These are phyloP conservation scores for Meloe dianella DNA, from an alignment of 2,888 invertebrate species.

Conservation along the genomic window DNA sequence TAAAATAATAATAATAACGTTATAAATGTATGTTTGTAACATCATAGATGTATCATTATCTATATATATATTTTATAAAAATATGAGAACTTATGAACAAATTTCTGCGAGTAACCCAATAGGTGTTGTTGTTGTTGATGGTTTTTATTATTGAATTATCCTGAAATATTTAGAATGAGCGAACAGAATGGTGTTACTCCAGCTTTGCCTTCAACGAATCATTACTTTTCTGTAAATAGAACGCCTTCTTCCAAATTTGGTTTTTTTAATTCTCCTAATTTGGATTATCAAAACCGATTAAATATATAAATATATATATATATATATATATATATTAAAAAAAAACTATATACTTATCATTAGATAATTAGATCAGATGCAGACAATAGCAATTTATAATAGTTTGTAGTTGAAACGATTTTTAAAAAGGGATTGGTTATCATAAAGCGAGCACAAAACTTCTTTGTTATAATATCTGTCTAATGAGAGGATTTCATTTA, in stretches of 20 bases:
- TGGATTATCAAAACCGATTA: not conserved
- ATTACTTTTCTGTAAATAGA: constrained; percentile 31
- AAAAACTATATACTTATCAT: constrained; percentile 11
- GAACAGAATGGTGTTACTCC: constrained; percentile 29
- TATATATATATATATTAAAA: no score
- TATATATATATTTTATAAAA: constrained; percentile 41
- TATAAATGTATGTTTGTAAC: constrained; percentile 46
- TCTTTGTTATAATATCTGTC: not conserved
- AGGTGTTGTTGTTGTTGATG: not conserved
- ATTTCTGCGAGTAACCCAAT: not conserved
- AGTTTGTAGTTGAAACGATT: constrained; percentile 41
- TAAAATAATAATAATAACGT: constrained; percentile 24
- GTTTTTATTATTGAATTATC: not conserved
- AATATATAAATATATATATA: no score
- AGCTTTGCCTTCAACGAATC: constrained; percentile 37
- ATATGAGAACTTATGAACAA: not conserved
- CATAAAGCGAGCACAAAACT: constrained; percentile 9
- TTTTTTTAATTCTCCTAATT: constrained; percentile 12
- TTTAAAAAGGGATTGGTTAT: not conserved
- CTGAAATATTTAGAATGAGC: not conserved
- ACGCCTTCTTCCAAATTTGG: constrained; percentile 31
- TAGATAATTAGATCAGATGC: constrained; percentile 36
- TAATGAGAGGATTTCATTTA: not conserved
- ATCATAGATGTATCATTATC: constrained; percentile 41
- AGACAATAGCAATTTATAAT: constrained; percentile 48